These are phyloP conservation scores for Baccha elongata DNA, from an alignment of 2,888 invertebrate genomes.

Conservation along the genomic window DNA sequence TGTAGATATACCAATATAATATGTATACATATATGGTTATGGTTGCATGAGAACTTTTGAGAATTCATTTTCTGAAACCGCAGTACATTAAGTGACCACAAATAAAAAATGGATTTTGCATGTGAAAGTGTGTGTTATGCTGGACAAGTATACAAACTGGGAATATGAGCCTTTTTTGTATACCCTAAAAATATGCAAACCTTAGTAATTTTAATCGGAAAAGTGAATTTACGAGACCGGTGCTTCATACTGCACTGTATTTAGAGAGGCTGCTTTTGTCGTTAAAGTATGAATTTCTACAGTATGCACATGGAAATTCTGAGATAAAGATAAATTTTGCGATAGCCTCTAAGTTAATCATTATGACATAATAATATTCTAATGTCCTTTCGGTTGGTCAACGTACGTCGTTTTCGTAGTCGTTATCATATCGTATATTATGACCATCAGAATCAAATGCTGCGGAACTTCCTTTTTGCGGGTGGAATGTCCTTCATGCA, in stretches of 20 bases:
- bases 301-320: constrained; percentile 13
- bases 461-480: constrained; percentile 4
- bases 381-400: constrained; percentile 53
- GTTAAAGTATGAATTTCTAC: constrained; percentile 23
- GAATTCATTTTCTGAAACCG: constrained; percentile 45
- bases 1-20: neutral
- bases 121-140: neutral
- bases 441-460: constrained; percentile 5
- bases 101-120: constrained; percentile 49
- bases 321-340: constrained; percentile 57
- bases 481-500: constrained; percentile 21
- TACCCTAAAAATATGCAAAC: constrained; percentile 41
- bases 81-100: constrained; percentile 44
- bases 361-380: constrained; percentile 62
- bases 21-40: neutral
- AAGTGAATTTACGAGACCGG: constrained; percentile 61
- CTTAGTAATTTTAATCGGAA: constrained; percentile 66
- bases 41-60: constrained; percentile 40
- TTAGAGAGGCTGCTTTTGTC: constrained; percentile 24
- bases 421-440: neutral
- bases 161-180: constrained; percentile 29
- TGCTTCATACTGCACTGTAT: constrained; percentile 16
- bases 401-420: constrained; percentile 26
- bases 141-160: neutral
- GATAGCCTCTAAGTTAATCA: constrained; percentile 63